Evolutionary conservation across 2,113 vertebrate genomes (phyloP).

Genomic region (Donacobius atricapilla): DNA sequence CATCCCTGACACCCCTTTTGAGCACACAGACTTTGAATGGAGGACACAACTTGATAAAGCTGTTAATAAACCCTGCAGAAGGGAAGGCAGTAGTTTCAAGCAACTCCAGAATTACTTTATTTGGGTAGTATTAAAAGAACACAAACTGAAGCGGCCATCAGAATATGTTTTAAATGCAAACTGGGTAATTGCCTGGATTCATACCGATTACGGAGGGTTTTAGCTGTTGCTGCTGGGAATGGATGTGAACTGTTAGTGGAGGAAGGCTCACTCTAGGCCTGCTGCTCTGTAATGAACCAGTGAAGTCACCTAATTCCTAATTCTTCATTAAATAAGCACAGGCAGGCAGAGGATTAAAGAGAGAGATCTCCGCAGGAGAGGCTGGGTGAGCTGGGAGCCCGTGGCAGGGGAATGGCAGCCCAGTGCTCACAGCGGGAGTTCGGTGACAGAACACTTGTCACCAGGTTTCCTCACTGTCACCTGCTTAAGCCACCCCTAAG

Average conservation of each 20-base stretch:
- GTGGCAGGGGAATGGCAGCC: background rate
- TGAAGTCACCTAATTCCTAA: background rate
- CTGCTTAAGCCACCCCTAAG: background rate
- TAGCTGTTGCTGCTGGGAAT: background rate
- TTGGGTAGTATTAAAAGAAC: background rate
- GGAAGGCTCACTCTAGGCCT: background rate
- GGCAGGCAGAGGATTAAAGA: background rate
- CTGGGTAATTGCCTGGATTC: background rate
- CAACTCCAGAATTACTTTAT: background rate
- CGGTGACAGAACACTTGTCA: background rate
- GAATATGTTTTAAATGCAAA: background rate
- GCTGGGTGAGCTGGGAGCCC: background rate
- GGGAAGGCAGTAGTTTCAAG: background rate
- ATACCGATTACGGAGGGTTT: background rate
- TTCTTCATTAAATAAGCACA: background rate
- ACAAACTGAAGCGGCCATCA: background rate
- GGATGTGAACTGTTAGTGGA: background rate
- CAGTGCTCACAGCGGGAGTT: background rate
- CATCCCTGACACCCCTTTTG: background rate
- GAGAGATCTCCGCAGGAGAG: background rate
- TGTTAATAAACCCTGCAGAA: background rate
- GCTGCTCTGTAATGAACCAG: background rate
- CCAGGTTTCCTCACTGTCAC: background rate
- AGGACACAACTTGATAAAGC: background rate
- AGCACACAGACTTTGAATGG: background rate